Evolutionary conservation across 1,140 invertebrate species (phyloP), one percentile per base, ranked within the genome.

Genomic region (Heliconius hewitsoni): DNA sequence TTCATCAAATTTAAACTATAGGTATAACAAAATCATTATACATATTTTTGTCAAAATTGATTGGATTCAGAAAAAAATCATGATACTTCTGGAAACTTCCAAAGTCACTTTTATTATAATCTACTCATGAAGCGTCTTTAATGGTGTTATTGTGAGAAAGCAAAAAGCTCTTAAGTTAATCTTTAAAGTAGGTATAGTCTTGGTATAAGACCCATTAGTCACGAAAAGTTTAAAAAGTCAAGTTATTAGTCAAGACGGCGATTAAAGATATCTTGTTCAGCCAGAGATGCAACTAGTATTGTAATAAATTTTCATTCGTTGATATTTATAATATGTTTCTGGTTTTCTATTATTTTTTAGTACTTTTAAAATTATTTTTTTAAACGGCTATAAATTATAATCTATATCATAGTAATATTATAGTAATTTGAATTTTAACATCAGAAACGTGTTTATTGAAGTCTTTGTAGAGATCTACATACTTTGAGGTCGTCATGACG

Each of bases 191-290:
- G 34, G 34, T 71, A 39, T 71, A 76, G 57, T 79, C 80, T 74
- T 74, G 52, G 70, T 78, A 52, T 71, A 76, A 70, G 70, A 79
- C 77, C 84, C 75, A 76, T 76, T 76, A 76, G 75, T 71, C 42
- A 76, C 13, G 73, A 76, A 76, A 76, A 76, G 66, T 76, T 76
- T 70, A 76, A 76, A 76, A 76, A 71, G 60, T 76, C 75, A 76
- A 76, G 75, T 71, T 71, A 76, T 76, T 71, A 71, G 75, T 30
- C 39, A 39, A 76, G 37, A 13, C 57, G 18, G 18, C 27, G 60
- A 6, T 66, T 16, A 66, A 23, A 66, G 60, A 66, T 66, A 66
- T 30, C 60, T 66, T 66, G 23, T 66, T 66, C 11, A 27, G 11
- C 11, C 1, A 66, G 4, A 27, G n/a, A 23, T 9, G 55, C 55